Conservation (phyloP, 2,888 invertebrate species). For the Ferrisia virgata region DNA sequence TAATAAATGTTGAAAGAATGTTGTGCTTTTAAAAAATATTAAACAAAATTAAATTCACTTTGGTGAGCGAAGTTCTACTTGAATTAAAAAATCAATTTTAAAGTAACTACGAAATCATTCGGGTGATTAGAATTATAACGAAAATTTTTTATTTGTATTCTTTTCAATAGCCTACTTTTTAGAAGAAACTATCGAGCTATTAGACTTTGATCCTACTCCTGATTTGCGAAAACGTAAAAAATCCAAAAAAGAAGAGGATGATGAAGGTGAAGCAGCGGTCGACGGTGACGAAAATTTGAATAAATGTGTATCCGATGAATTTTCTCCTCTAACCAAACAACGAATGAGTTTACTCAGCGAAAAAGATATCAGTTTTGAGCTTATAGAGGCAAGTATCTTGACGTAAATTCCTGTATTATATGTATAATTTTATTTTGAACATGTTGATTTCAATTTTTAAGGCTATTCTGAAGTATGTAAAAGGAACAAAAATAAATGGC, state of each 20-base stretch:
- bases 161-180: constrained; percentile 72
- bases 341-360: constrained; percentile 78
- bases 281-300: constrained; percentile 68
- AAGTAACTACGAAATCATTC: no score
- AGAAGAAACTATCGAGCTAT: constrained; percentile 87
- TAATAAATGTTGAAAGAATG: no score
- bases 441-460: constrained; percentile 48
- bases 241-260: constrained; percentile 60
- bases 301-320: constrained; percentile 56
- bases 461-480: constrained; percentile 67
- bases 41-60: no score
- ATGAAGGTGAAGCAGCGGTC: constrained; percentile 54
- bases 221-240: constrained; percentile 70
- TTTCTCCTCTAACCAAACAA: constrained; percentile 59
- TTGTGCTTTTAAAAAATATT: no score
- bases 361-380: constrained; percentile 87
- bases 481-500: constrained; percentile 65
- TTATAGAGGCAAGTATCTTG: constrained; percentile 64
- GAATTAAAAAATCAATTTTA: no score
- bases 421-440: not conserved
- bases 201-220: constrained; percentile 74
- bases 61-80: no score
- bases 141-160: not conserved
- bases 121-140: no score
- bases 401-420: not conserved